phyloP scores from a whole-genome alignment of 2,113 vertebrate species.

The Ophthalmolycus amberensis region DNA sequence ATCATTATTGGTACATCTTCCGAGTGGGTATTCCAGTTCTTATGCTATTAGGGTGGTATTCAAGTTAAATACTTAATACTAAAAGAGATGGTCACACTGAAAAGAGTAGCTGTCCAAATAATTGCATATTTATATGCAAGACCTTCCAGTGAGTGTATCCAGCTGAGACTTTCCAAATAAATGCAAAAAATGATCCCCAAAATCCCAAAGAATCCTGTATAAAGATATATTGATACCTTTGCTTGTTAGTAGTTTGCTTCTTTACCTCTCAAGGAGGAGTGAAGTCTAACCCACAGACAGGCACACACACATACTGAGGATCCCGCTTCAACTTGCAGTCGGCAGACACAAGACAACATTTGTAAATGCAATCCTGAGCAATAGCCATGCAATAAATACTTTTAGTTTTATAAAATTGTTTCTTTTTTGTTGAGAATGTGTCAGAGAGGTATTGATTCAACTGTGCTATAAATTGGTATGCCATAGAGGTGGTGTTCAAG shows the following conservation, averaged over 20 bases:
- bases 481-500: not conserved
- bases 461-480: not conserved
- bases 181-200: constrained; percentile 1
- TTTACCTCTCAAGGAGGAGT: not conserved
- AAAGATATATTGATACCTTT: constrained; percentile 8
- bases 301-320: constrained; percentile 1
- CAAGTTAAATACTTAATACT: not conserved
- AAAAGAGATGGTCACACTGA: not conserved
- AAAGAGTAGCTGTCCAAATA: not conserved
- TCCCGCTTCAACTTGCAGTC: constrained; percentile 21
- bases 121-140: not conserved
- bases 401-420: not conserved
- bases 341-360: constrained; percentile 20
- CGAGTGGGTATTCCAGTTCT: not conserved
- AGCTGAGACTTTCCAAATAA: not conserved
- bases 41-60: not conserved
- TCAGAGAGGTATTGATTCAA: constrained; percentile 19
- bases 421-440: constrained; percentile 4
- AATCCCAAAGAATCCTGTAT: constrained; percentile 14
- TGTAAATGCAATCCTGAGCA: constrained; percentile 48
- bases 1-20: constrained; percentile 17
- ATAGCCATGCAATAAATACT: constrained; percentile 32
- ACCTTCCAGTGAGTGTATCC: not conserved
- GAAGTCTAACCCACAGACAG: constrained; percentile 16
- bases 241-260: constrained; percentile 16